A percentile compares a stretch with the other conserved stretches of the same genome.
phyloP scores from a whole-genome alignment of 1,140 invertebrate species.

The Matsumurasca onukii region DNA sequence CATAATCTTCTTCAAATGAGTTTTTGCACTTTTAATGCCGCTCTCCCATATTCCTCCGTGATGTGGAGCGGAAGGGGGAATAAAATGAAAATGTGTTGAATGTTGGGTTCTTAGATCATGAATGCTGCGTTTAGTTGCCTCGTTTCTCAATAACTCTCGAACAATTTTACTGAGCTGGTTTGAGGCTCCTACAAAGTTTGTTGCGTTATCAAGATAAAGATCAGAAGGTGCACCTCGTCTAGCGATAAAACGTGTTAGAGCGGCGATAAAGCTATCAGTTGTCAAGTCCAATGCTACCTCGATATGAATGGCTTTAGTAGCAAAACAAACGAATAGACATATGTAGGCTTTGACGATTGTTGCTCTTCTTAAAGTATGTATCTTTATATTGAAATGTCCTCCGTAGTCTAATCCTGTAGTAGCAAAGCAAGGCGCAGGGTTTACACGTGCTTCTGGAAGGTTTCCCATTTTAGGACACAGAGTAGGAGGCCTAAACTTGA shows the following conservation, averaged over 20 bases:
- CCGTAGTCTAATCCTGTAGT: neutral
- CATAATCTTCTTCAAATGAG: conserved; percentile 36
- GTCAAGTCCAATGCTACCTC: conserved; percentile 47
- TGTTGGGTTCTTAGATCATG: conserved; percentile 9
- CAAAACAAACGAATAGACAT: conserved; percentile 49
- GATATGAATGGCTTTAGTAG: conserved; percentile 48
- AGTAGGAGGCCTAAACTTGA: neutral
- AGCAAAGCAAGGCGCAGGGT: neutral
- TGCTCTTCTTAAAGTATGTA: conserved; percentile 30
- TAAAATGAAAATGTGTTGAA: conserved; percentile 48
- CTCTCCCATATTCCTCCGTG: conserved; percentile 49
- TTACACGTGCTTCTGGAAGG: neutral
- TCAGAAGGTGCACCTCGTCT: conserved; percentile 40
- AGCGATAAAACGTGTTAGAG: conserved; percentile 46
- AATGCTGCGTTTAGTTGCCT: neutral
- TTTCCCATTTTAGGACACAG: neutral
- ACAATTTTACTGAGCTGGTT: neutral
- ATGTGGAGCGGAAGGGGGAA: conserved; percentile 45
- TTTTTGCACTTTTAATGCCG: conserved; percentile 40
- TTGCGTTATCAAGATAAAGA: conserved; percentile 26
- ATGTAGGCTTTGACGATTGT: conserved; percentile 46
- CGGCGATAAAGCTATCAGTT: conserved; percentile 46
- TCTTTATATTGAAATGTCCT: neutral
- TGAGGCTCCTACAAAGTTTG: conserved; percentile 9
- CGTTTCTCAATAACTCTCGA: neutral